These are phyloP conservation scores for Tonatia bakeri DNA, from an alignment of 2,113 vertebrate species.

Conservation along the genomic window DNA sequence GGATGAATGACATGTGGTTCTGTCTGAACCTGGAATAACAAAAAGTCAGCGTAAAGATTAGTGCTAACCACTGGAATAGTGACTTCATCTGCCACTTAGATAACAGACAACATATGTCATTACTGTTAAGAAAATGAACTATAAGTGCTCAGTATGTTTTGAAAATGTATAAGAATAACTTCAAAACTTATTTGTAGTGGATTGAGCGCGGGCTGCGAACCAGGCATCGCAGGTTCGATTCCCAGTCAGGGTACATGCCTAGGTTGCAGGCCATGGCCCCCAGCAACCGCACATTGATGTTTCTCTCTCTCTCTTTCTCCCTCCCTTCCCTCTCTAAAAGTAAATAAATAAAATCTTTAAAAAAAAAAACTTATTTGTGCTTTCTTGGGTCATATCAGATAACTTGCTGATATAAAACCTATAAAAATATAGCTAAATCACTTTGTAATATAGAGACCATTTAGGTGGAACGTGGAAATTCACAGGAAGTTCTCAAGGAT, in stretches of 20 bases:
- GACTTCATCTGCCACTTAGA: not conserved
- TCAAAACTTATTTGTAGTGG: conserved; percentile 52
- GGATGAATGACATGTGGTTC: not conserved
- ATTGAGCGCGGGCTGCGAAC: too few species aligned
- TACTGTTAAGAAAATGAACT: conserved; percentile 33
- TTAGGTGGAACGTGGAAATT: not conserved
- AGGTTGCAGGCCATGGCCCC: too few species aligned
- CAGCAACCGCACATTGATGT: too few species aligned
- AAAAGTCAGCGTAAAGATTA: not conserved
- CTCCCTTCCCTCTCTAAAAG: too few species aligned
- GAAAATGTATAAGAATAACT: conserved; percentile 41
- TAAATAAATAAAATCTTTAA: too few species aligned
- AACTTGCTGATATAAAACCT: conserved; percentile 33
- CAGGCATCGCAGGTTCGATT: too few species aligned
- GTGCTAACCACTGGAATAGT: not conserved
- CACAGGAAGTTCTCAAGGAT: not conserved
- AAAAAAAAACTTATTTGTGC: conserved; percentile 48
- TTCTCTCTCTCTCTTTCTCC: too few species aligned
- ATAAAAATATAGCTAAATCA: not conserved
- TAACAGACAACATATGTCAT: not conserved
- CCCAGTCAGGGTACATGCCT: too few species aligned
- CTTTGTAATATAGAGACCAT: not conserved
- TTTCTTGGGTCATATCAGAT: conserved; percentile 14
- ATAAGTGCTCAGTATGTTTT: conserved; percentile 2
- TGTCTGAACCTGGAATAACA: not conserved